Base-by-base conservation (phyloP, 2,888 invertebrate genomes). In the Lobophora halterata region DNA sequence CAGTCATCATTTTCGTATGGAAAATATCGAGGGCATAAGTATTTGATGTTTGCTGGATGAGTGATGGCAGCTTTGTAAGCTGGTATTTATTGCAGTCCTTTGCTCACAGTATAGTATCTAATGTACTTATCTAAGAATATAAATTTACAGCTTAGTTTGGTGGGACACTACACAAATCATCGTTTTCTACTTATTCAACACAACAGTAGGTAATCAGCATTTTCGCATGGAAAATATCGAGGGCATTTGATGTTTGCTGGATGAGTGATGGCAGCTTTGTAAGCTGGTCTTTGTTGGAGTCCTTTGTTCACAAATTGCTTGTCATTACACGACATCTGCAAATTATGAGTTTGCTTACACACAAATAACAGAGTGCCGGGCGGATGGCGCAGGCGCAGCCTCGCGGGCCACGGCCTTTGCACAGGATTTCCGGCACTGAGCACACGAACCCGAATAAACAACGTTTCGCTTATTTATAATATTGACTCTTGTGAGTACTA, bases 381-480 rank as follows among this genome's bases (percentile, higher is more conserved):
- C 55, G 54, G 57, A 56, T 48, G 48, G 41, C 51, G 55, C 60
- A 37, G 51, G 53, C 58, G 54, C 68, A 74, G 71, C 73, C 72
- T 72, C 70, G 72, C 52, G 48, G 41, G 53, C 60, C 48, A 56
- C 68, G 82, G 74, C 82, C 82, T 80, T 72, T 67, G 59, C 66
- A 67, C 80, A 81, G 82, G 82, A 85, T 83, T 81, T 85, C 85
- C 85, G 85, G 79, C 77, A 80, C 57, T 66, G 58, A 67, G 69
- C 70, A 64, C 74, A 70, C 70, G 68, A 72, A 67, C 69, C 65
- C 63, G 61, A 60, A 64, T 58, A 54, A 67, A 67, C 64, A 63
- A 54, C 55, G 56, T 46, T 58, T 62, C 51, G 61, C 48, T 61
- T 55, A 55, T 27, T 45, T 37, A 14, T 24, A 25, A 6, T 28